Evolutionary conservation across 2,888 invertebrate species (phyloP).

Genomic region (Pyrocoelia pectoralis): DNA sequence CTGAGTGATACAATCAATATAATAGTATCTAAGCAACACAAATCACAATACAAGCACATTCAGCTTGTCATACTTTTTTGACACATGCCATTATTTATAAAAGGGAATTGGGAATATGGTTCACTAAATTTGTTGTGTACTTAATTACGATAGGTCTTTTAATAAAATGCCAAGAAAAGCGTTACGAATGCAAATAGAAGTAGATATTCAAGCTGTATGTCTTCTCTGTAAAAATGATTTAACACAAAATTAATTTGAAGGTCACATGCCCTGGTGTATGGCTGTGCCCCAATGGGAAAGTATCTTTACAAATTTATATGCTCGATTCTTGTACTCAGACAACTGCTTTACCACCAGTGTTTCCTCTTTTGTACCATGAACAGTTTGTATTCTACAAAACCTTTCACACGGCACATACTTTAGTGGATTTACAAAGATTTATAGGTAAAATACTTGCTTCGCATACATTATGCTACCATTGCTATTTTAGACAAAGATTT

Average conservation of each 20-base stretch:
- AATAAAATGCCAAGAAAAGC: slow-evolving; percentile 59
- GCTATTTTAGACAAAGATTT: slow-evolving; percentile 65
- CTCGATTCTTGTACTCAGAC: slow-evolving; percentile 77
- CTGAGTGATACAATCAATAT: not conserved
- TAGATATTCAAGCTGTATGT: slow-evolving; percentile 66
- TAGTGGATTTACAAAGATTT: slow-evolving; percentile 60
- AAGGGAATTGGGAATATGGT: not conserved
- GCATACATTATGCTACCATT: not conserved
- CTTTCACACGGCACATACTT: slow-evolving; percentile 57
- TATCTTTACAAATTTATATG: slow-evolving; percentile 73
- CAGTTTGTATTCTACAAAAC: slow-evolving; percentile 75
- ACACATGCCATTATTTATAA: slow-evolving; percentile 1
- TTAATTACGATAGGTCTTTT: not conserved
- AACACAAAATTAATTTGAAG: slow-evolving; percentile 54
- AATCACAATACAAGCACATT: not conserved
- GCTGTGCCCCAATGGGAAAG: slow-evolving; percentile 81
- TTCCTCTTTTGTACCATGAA: slow-evolving; percentile 76
- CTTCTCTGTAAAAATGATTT: slow-evolving; percentile 18
- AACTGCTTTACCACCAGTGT: slow-evolving; percentile 69
- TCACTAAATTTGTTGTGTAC: slow-evolving; percentile 6
- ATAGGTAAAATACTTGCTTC: slow-evolving; percentile 57
- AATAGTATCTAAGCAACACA: slow-evolving; percentile 2
- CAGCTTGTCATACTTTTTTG: slow-evolving; percentile 4
- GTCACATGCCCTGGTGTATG: slow-evolving; percentile 88
- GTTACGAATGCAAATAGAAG: slow-evolving; percentile 67